phyloP scores from a whole-genome alignment of 2,888 invertebrate genomes.

The Coenonympha arcania region DNA sequence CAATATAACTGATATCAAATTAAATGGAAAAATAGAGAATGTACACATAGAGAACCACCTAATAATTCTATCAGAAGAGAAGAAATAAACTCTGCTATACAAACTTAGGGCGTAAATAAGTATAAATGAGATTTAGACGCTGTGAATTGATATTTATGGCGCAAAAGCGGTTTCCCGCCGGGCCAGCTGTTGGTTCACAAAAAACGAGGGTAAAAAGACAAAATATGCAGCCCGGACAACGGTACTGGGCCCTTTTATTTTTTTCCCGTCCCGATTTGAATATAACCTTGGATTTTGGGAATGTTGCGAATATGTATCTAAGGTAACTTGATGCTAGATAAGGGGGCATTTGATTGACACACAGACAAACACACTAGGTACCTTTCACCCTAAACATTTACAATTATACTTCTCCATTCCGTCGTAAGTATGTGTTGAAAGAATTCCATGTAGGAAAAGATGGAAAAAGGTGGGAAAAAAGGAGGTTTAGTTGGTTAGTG shows the following conservation, averaged over 20 bases:
- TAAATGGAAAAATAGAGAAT: not conserved
- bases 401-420: no score
- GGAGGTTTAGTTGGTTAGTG: no score
- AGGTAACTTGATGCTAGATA: no score
- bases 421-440: no score
- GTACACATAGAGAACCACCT: not conserved
- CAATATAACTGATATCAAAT: not conserved
- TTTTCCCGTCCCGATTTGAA: conserved; percentile 2
- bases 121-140: conserved; percentile 65
- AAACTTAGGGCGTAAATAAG: conserved; percentile 60
- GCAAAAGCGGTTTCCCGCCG: conserved; percentile 38
- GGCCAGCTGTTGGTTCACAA: conserved; percentile 23
- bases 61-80: not conserved
- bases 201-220: conserved; percentile 17
- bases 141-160: conserved; percentile 71
- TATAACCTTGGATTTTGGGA: conserved; percentile 5
- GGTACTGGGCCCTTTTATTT: conserved; percentile 14
- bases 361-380: no score
- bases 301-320: not conserved
- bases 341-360: no score
- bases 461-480: no score
- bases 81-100: conserved; percentile 25
- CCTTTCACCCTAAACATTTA: no score
- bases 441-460: no score
- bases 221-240: conserved; percentile 16